Evolutionary conservation across 2,797 vertebrate genomes (phyloP).

Genomic region (Eulemur coronatus): DNA sequence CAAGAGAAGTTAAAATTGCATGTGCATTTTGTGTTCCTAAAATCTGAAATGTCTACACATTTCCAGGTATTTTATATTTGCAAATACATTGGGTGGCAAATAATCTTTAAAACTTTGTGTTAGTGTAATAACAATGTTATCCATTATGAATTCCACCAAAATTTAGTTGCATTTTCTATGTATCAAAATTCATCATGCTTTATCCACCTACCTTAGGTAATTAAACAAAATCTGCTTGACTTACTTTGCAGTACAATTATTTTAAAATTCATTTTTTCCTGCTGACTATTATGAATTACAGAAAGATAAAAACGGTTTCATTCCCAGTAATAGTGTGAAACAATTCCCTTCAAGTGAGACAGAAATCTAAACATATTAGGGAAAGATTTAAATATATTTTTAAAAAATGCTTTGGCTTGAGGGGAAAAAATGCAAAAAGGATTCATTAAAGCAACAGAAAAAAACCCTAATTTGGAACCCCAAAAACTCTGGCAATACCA

Average conservation of each 20-base stretch:
- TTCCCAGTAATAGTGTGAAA: not conserved
- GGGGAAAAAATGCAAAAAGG: not conserved
- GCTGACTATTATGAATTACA: slow-evolving; percentile 36
- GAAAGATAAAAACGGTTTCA: not conserved
- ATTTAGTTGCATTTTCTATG: slow-evolving; percentile 27
- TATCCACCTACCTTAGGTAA: slow-evolving; percentile 24
- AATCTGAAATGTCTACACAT: slow-evolving; percentile 25
- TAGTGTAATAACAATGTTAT: not conserved
- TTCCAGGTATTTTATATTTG: slow-evolving; percentile 38
- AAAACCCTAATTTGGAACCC: slow-evolving; percentile 1
- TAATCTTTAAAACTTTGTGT: slow-evolving; percentile 40
- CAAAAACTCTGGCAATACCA: not conserved
- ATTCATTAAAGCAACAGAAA: slow-evolving; percentile 19
- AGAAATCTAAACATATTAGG: slow-evolving; percentile 45
- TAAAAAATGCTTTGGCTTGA: not conserved
- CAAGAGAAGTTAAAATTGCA: slow-evolving; percentile 14
- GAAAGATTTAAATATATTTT: slow-evolving; percentile 48
- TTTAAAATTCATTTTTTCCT: slow-evolving; percentile 58
- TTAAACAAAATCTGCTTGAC: slow-evolving; percentile 47
- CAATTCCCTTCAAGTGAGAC: not conserved
- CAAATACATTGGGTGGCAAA: slow-evolving; percentile 10
- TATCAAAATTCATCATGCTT: slow-evolving; percentile 31
- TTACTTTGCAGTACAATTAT: slow-evolving; percentile 47
- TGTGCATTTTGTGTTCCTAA: not conserved
- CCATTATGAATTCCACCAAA: not conserved